Base-by-base conservation (phyloP, 1,140 invertebrate species). In the Patella vulgata region DNA sequence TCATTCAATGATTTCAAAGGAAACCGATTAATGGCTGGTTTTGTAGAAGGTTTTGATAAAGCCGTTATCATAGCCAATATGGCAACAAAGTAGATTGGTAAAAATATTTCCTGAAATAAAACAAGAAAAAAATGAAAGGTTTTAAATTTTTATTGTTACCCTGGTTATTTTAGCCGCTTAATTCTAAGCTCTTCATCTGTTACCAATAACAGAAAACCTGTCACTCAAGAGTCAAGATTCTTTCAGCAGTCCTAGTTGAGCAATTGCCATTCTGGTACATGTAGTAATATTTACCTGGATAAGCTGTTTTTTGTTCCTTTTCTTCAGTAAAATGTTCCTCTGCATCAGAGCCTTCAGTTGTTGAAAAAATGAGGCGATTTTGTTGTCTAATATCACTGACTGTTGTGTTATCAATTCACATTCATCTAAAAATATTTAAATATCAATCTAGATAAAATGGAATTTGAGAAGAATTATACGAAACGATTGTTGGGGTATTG, bases 301-400 rank as follows among this genome's bases (percentile, higher is more conserved):
- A 25, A 75, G 42, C 33, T 76, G 66, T 28, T 57, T 59, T 52
- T 65, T 74, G 56, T 74, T 77, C 31, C 71, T 63, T 46, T 66
- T 73, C 47, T 79, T 79, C 36, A 77, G 53, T n/a, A 75, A 57
- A 25, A 71, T 33, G 46, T 79, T 77, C 28, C 75, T 69, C 71
- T 70, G 73, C 39, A 79, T 14, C 36, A 79, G 30, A 14, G 63
- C 55, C 50, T 77, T 77, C 42, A 75, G 60, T 58, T 79, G 77
- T 14, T 46, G 27, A 3, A 43, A 53, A 57, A 72, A 71, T 33
- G 52, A 39, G 28, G 65, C 66, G 59, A 30, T 53, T 47, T 48
- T 59, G n/a, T n/a, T n/a, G n/a, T n/a, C n/a, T n/a, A n/a, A n/a
- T n/a, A n/a, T n/a, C n/a, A n/a, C n/a, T n/a, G n/a, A n/a, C n/a